These are phyloP conservation scores for Apostichopus japonicus DNA, from an alignment of 35 echinoderm and acorn worm species.

Conservation along the genomic window DNA sequence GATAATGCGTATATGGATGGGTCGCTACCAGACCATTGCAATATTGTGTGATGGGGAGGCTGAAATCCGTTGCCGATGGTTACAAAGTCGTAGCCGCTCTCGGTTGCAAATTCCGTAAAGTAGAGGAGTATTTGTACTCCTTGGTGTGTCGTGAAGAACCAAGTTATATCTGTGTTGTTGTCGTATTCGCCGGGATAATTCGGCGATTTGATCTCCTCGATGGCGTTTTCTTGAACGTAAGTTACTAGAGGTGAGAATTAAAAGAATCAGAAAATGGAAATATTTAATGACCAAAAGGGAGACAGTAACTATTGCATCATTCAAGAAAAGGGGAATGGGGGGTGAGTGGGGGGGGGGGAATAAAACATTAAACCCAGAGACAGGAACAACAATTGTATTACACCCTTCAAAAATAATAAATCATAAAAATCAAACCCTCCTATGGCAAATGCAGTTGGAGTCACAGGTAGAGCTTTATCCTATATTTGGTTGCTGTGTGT, in stretches of 20 bases:
- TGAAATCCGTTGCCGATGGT: conserved; percentile 38
- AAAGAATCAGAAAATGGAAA: background rate
- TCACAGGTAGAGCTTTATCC: too few relatives aligned
- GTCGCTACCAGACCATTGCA: conserved; percentile 44
- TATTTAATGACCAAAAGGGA: background rate
- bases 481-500: background rate
- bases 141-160: background rate
- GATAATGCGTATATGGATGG: background rate
- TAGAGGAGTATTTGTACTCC: conserved; percentile 18
- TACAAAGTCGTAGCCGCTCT: conserved; percentile 23
- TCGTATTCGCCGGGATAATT: conserved; percentile 17
- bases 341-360: background rate
- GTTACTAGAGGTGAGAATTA: background rate
- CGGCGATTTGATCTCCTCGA: background rate
- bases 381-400: too few relatives aligned
- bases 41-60: background rate
- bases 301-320: background rate
- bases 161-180: background rate
- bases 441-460: too few relatives aligned
- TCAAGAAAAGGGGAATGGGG: background rate
- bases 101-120: background rate
- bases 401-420: too few relatives aligned
- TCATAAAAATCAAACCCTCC: too few relatives aligned
- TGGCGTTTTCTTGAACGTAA: background rate
- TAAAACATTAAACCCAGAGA: background rate